Evolutionary conservation across 2,888 invertebrate genomes (phyloP).

Genomic region (Hetaerina titia): DNA sequence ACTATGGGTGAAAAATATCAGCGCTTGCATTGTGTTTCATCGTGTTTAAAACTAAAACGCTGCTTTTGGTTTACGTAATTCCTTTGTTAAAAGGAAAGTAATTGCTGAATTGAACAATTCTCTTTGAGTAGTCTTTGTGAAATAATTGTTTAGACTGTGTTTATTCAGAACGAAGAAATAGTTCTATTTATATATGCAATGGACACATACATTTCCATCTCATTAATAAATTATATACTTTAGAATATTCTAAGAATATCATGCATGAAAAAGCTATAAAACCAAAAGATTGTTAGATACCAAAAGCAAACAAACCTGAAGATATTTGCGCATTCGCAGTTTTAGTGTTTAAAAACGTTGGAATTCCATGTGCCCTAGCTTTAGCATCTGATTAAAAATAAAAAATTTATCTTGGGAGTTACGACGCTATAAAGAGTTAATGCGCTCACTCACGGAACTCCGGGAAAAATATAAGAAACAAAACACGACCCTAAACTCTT

Average conservation of each 20-base stretch:
- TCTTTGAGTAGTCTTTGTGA: background rate
- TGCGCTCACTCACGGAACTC: conserved; percentile 24
- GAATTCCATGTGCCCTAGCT: background rate
- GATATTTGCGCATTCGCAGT: conserved; percentile 4
- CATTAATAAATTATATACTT: background rate
- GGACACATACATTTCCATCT: background rate
- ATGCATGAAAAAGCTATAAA: background rate
- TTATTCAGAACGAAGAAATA: background rate
- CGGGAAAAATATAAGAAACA: background rate
- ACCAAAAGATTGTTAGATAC: background rate
- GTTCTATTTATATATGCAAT: background rate
- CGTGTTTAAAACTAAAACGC: too few species aligned
- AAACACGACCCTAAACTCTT: background rate
- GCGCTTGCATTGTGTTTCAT: too few species aligned
- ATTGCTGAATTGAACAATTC: too few species aligned
- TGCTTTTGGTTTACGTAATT: too few species aligned
- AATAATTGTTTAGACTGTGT: background rate
- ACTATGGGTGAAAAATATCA: too few species aligned
- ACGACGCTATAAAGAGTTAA: conserved; percentile 49
- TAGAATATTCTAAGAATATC: background rate
- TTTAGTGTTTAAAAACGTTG: background rate
- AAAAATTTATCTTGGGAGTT: conserved; percentile 33
- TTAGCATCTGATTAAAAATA: conserved; percentile 19
- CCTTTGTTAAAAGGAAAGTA: too few species aligned
- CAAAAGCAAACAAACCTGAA: conserved; percentile 17